phyloP scores from a whole-genome alignment of 2,113 vertebrate genomes.

The Cephalopholis sonnerati region DNA sequence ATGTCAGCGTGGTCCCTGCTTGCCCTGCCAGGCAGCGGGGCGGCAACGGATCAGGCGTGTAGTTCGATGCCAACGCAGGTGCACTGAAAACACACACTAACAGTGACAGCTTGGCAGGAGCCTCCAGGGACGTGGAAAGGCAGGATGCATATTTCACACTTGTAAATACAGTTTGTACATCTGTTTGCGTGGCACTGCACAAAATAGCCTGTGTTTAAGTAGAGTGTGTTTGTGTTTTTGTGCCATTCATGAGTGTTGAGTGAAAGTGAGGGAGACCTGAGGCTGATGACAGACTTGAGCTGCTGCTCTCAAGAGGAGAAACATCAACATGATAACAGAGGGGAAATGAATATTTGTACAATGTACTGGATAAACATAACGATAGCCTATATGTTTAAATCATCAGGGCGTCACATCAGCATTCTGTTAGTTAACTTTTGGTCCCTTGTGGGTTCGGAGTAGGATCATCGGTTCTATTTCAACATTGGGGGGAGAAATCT shows the following conservation, averaged over 20 bases:
- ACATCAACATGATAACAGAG: neutral
- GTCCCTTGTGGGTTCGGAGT: neutral
- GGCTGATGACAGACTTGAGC: too few relatives aligned
- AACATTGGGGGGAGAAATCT: too few relatives aligned
- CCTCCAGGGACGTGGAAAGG: conserved; percentile 1
- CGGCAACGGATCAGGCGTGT: neutral
- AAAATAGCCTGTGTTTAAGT: conserved; percentile 4
- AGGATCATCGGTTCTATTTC: neutral
- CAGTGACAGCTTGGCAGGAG: conserved; percentile 12
- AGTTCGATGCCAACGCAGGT: conserved; percentile 41
- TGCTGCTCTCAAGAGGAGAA: neutral
- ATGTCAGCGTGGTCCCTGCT: conserved; percentile 43
- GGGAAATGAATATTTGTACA: neutral
- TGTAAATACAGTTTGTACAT: neutral
- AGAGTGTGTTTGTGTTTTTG: conserved; percentile 8
- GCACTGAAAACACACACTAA: conserved; percentile 16
- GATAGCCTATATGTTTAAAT: neutral
- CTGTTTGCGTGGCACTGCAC: neutral
- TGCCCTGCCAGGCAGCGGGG: conserved; percentile 16
- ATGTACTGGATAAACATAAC: neutral
- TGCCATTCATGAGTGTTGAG: neutral
- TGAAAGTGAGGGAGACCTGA: neutral
- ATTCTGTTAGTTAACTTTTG: neutral
- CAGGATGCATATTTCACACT: conserved; percentile 2
- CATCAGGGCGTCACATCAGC: neutral